Evolutionary conservation across 2,888 invertebrate genomes (phyloP).

Genomic region (Himalopsyche tibetana): DNA sequence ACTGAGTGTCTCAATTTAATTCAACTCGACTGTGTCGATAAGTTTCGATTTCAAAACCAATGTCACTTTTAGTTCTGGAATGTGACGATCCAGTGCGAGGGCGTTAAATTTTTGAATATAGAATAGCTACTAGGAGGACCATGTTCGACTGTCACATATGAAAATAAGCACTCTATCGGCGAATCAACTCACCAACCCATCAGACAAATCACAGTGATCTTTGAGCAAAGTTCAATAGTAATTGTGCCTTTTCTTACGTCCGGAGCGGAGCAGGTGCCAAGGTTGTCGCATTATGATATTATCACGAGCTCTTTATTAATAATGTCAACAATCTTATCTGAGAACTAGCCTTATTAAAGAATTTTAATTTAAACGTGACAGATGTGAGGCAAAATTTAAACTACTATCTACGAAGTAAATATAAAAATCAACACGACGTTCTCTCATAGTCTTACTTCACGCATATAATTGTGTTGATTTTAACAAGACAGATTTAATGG

Average conservation of each 20-base stretch:
- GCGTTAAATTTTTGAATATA: conserved; percentile 19
- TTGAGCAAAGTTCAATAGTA: conserved; percentile 14
- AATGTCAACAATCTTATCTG: conserved; percentile 9
- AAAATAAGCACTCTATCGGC: conserved; percentile 1
- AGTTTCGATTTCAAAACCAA: conserved; percentile 33
- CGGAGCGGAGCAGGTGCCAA: neutral
- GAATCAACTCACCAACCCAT: neutral
- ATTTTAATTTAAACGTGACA: too few species aligned
- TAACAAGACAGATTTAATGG: too few species aligned
- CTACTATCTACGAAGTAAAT: too few species aligned
- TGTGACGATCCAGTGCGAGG: neutral
- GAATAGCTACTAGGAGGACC: neutral
- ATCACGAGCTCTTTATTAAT: conserved; percentile 20
- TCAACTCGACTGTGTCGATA: neutral
- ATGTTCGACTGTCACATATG: neutral
- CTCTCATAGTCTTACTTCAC: too few species aligned
- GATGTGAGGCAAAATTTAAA: too few species aligned
- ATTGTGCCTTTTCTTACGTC: neutral
- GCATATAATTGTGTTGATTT: too few species aligned
- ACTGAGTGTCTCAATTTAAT: neutral
- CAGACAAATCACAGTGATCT: conserved; percentile 3
- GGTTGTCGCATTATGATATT: neutral
- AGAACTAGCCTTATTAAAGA: too few species aligned
- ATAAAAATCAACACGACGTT: too few species aligned
- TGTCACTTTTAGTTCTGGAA: conserved; percentile 37